Percentiles rank a stretch among this genome's conserved stretches.
phyloP scores from a whole-genome alignment of 2,113 vertebrate species.

The Myrmecobius fasciatus region DNA sequence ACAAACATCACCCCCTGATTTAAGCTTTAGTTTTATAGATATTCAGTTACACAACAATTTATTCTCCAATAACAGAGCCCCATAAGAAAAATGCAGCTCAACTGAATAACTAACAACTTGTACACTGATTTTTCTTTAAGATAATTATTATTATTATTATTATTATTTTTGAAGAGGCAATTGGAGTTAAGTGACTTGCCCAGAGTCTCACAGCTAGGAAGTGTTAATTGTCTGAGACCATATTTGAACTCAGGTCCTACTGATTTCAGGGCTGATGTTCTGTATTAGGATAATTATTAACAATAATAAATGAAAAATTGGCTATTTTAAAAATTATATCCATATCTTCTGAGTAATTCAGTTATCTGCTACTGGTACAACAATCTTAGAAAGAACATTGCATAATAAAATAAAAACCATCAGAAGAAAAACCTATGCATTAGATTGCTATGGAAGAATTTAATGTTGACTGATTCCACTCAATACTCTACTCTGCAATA shows the following conservation, averaged over 20 bases:
- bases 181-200: no score
- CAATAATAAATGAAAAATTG: neutral
- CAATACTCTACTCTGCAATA: neutral
- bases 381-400: neutral
- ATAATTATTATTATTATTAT: neutral
- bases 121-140: neutral
- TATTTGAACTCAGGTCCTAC: no score
- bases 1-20: no score
- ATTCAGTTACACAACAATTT: neutral
- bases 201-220: no score
- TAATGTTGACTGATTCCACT: neutral
- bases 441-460: neutral
- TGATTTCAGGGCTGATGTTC: no score
- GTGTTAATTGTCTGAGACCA: no score
- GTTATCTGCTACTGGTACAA: neutral
- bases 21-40: neutral
- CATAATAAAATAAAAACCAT: neutral
- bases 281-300: neutral
- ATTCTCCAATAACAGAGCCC: neutral
- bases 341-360: neutral
- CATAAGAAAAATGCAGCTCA: neutral
- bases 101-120: neutral
- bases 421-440: neutral
- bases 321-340: neutral
- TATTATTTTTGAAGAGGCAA: no score